These are phyloP conservation scores for Molanna angustata DNA, from an alignment of 2,888 invertebrate species.

Conservation along the genomic window DNA sequence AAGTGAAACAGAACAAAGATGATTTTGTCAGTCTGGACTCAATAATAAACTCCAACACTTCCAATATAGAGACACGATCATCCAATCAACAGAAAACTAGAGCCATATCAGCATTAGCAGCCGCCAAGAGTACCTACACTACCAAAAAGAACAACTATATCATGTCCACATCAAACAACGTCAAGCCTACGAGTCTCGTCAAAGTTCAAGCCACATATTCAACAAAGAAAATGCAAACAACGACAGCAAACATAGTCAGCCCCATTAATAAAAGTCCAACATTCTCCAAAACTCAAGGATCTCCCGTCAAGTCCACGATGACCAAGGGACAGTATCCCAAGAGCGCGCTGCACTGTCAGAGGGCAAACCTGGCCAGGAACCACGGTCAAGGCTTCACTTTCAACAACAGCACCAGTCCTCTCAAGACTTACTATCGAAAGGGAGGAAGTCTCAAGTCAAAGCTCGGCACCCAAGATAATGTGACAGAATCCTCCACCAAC, in stretches of 20 bases:
- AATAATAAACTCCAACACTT: constrained; percentile 37
- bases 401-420: constrained; percentile 44
- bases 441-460: constrained; percentile 32
- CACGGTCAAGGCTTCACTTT: constrained; percentile 38
- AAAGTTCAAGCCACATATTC: constrained; percentile 41
- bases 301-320: constrained; percentile 11
- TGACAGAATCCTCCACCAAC: constrained; percentile 18
- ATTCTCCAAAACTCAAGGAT: constrained; percentile 40
- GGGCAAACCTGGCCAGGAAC: constrained; percentile 49
- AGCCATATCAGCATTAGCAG: constrained; percentile 47
- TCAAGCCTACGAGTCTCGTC: constrained; percentile 43
- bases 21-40: constrained; percentile 29
- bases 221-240: constrained; percentile 41
- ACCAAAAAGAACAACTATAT: constrained; percentile 51
- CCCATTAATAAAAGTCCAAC: constrained; percentile 47
- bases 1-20: constrained; percentile 22
- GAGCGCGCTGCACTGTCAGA: constrained; percentile 48
- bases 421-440: constrained; percentile 49
- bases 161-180: constrained; percentile 49
- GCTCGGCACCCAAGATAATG: constrained; percentile 14
- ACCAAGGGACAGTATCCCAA: constrained; percentile 33
- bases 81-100: constrained; percentile 16
- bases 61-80: constrained; percentile 46
- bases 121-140: constrained; percentile 48
- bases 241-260: constrained; percentile 35